Conservation (phyloP, 1,140 invertebrate genomes). For the Penaeus vannamei region DNA sequence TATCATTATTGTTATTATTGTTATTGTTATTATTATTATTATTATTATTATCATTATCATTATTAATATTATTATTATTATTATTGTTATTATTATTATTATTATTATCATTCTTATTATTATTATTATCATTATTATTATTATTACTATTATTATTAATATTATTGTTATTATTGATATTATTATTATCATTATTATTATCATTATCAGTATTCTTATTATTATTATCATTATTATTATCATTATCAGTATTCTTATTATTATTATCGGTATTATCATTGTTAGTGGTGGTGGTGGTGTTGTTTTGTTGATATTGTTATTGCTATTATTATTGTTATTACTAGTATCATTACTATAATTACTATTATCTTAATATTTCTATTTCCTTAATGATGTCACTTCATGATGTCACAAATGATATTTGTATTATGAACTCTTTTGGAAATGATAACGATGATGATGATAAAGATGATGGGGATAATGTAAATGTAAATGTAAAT, state of each 20-base stretch:
- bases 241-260: background rate
- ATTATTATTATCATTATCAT: conserved; percentile 20
- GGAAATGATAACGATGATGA: too few relatives aligned
- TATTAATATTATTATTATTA: background rate
- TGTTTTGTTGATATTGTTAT: background rate
- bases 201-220: background rate
- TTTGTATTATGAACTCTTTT: too few relatives aligned
- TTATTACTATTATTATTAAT: background rate
- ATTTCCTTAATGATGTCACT: background rate
- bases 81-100: background rate
- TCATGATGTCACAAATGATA: too few relatives aligned
- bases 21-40: background rate
- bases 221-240: background rate
- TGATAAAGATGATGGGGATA: too few relatives aligned
- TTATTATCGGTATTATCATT: background rate
- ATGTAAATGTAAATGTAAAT: too few relatives aligned
- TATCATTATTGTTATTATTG: conserved; percentile 21
- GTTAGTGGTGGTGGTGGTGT: too few relatives aligned
- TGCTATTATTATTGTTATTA: background rate
- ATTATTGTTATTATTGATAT: background rate
- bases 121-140: background rate
- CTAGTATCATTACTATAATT: too few relatives aligned
- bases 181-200: background rate
- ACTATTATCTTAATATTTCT: background rate
- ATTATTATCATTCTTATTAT: background rate